phyloP scores from a whole-genome alignment of 2,888 invertebrate genomes.

The Acrocyrtus sp. region DNA sequence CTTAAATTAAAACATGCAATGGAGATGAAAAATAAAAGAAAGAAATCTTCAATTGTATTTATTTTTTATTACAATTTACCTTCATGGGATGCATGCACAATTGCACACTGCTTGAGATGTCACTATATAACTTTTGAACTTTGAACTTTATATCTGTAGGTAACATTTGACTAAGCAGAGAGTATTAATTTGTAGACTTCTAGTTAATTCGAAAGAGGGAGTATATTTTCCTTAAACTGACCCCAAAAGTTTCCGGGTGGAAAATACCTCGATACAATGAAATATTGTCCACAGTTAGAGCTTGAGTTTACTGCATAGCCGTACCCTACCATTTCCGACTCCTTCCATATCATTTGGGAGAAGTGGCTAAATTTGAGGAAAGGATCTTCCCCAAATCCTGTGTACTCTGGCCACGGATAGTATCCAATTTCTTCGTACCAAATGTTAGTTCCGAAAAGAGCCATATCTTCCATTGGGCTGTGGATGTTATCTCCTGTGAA shows the following conservation, averaged over 20 bases:
- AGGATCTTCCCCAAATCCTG: slow-evolving; percentile 28
- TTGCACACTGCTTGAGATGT: too few species aligned
- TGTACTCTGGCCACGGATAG: slow-evolving; percentile 44
- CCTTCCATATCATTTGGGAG: slow-evolving; percentile 45
- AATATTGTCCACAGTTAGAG: slow-evolving; percentile 22
- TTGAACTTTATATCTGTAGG: too few species aligned
- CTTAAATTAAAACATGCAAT: too few species aligned
- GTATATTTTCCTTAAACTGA: slow-evolving; percentile 18
- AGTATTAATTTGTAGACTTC: too few species aligned
- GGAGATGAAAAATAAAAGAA: too few species aligned
- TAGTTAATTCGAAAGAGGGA: too few species aligned
- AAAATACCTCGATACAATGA: slow-evolving; percentile 35
- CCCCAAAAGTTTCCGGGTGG: slow-evolving; percentile 36
- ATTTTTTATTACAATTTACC: too few species aligned
- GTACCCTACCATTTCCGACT: slow-evolving; percentile 19
- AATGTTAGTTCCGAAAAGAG: slow-evolving; percentile 30
- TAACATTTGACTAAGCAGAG: too few species aligned
- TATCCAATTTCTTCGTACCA: slow-evolving; percentile 44
- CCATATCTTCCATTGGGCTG: slow-evolving; percentile 26
- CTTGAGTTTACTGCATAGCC: slow-evolving; percentile 28
- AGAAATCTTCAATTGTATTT: too few species aligned
- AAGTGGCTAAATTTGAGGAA: slow-evolving; percentile 30
- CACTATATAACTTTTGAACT: too few species aligned
- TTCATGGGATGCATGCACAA: too few species aligned
- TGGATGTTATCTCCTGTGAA: slow-evolving; percentile 30